phyloP scores from a whole-genome alignment of 2,888 invertebrate genomes.

The Empis livida region DNA sequence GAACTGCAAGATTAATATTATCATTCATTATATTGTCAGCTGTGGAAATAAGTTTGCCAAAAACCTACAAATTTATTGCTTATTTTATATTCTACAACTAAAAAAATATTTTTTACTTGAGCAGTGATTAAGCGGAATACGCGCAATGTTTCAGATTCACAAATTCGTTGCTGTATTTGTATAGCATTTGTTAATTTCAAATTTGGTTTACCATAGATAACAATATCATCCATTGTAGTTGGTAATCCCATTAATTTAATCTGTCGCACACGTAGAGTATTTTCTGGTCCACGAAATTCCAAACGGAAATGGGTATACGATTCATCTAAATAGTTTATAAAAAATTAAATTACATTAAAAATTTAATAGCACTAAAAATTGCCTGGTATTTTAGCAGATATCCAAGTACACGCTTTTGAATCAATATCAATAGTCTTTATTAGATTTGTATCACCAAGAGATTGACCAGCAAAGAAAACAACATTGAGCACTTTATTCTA shows the following conservation, averaged over 20 bases:
- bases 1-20: conserved; percentile 10
- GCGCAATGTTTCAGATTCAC: conserved; percentile 81
- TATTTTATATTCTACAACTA: neutral
- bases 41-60: conserved; percentile 69
- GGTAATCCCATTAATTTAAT: conserved; percentile 54
- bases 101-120: conserved; percentile 43
- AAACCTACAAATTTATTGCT: conserved; percentile 46
- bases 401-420: conserved; percentile 76
- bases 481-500: conserved; percentile 82
- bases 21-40: conserved; percentile 38
- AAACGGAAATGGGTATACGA: conserved; percentile 55
- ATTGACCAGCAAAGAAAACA: conserved; percentile 72
- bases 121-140: conserved; percentile 87
- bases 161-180: conserved; percentile 67
- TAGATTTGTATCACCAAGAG: conserved; percentile 66
- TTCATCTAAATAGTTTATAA: conserved; percentile 26
- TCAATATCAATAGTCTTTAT: conserved; percentile 78
- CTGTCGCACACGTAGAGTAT: conserved; percentile 79
- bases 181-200: conserved; percentile 28
- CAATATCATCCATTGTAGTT: conserved; percentile 15
- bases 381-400: conserved; percentile 71
- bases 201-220: conserved; percentile 20
- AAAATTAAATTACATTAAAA: neutral
- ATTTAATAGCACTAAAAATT: conserved; percentile 15
- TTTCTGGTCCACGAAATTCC: conserved; percentile 84